These are phyloP conservation scores for Athene noctua DNA, from an alignment of 2,113 vertebrate species.

Conservation along the genomic window DNA sequence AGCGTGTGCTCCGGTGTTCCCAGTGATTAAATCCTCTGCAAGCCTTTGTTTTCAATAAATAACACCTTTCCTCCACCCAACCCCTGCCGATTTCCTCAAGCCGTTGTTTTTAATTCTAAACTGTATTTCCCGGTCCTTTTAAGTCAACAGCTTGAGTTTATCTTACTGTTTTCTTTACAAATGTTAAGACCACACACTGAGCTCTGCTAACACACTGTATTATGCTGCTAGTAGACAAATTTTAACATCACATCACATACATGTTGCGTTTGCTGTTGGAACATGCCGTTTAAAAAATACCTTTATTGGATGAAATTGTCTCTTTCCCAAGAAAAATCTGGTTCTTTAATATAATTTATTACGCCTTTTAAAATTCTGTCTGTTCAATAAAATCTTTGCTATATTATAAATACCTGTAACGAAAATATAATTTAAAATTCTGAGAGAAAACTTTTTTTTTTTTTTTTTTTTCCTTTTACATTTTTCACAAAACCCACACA, in stretches of 20 bases:
- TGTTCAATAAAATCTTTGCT: constrained; percentile 76
- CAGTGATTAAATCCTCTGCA: neutral
- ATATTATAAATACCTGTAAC: constrained; percentile 81
- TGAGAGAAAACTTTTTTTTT: constrained; percentile 63
- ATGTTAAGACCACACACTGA: constrained; percentile 69
- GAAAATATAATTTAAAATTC: constrained; percentile 82
- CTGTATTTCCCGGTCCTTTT: neutral
- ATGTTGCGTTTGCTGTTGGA: constrained; percentile 65
- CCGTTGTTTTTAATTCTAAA: constrained; percentile 28
- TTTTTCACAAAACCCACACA: constrained; percentile 76
- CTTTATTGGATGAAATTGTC: constrained; percentile 77
- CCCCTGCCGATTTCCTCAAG: neutral
- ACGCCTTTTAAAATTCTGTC: constrained; percentile 74
- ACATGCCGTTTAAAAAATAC: constrained; percentile 79
- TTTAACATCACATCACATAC: constrained; percentile 74
- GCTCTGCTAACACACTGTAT: constrained; percentile 73
- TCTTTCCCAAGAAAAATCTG: constrained; percentile 73
- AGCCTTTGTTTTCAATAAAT: neutral
- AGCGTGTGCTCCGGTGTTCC: neutral
- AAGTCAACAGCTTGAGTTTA: constrained; percentile 2
- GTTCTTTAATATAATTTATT: constrained; percentile 78
- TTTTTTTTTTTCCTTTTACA: constrained; percentile 50
- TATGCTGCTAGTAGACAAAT: constrained; percentile 69
- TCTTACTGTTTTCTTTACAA: constrained; percentile 49
- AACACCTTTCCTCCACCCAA: neutral